These are phyloP conservation scores for Brachionus rotundiformis DNA, from an alignment of 1,140 invertebrate genomes.

Conservation along the genomic window DNA sequence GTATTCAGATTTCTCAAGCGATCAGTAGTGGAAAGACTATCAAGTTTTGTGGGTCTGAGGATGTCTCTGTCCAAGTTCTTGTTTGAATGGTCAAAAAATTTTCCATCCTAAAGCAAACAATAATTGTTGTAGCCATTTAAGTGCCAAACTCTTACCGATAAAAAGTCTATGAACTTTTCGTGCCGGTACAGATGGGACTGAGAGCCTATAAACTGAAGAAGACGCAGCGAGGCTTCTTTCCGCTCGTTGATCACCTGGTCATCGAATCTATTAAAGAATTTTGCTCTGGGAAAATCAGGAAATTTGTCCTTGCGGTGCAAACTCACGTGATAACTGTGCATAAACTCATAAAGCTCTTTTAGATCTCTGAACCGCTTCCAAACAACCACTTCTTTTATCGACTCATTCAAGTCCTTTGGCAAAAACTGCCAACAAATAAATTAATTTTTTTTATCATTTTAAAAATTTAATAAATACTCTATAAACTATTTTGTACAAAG, in stretches of 20 bases:
- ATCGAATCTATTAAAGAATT: conserved; percentile 45
- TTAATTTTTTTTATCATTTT: background rate
- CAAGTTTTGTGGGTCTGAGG: background rate
- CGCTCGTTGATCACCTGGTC: conserved; percentile 3
- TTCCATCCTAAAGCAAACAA: conserved; percentile 13
- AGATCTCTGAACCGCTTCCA: conserved; percentile 47
- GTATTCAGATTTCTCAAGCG: background rate
- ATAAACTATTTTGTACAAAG: conserved; percentile 39
- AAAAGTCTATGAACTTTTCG: conserved; percentile 47
- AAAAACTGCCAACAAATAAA: background rate
- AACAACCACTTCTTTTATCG: conserved; percentile 29
- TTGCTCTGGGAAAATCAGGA: conserved; percentile 40
- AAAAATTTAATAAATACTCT: conserved; percentile 36
- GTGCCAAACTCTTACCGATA: background rate
- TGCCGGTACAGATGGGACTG: conserved; percentile 48
- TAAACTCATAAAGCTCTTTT: conserved; percentile 6
- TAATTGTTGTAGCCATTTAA: background rate
- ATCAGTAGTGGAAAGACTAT: background rate
- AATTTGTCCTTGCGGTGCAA: conserved; percentile 45
- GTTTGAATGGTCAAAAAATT: background rate
- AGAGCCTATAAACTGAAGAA: conserved; percentile 39
- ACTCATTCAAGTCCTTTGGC: conserved; percentile 45
- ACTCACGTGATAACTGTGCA: conserved; percentile 30
- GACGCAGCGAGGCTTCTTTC: background rate
- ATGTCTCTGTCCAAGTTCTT: background rate